These are phyloP conservation scores for Clarias macrocephalus DNA, from an alignment of 2,113 vertebrate genomes.

Conservation along the genomic window DNA sequence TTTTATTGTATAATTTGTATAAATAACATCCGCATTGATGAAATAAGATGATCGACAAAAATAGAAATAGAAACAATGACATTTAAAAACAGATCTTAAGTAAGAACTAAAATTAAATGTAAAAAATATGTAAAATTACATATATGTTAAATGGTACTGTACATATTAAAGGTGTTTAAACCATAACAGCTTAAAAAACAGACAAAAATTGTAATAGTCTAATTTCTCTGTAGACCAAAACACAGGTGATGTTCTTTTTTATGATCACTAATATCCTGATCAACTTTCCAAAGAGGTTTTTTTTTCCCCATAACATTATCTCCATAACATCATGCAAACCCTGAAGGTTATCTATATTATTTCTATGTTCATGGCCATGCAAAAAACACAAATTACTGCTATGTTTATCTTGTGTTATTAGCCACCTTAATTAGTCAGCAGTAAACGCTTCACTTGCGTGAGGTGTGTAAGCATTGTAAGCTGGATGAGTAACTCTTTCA, in stretches of 20 bases:
- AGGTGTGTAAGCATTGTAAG: not conserved
- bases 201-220: too few relatives aligned
- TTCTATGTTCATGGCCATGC: not conserved
- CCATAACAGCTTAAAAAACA: not conserved
- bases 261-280: not conserved
- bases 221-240: not conserved
- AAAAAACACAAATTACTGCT: not conserved
- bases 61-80: not conserved
- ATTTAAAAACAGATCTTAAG: not conserved
- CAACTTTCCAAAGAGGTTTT: not conserved
- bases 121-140: not conserved
- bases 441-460: not conserved
- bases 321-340: not conserved
- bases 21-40: not conserved
- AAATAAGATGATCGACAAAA: not conserved
- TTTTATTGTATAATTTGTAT: not conserved
- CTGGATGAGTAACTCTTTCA: not conserved
- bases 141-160: not conserved
- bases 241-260: not conserved
- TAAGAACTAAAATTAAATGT: not conserved
- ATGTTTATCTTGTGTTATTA: not conserved
- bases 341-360: not conserved
- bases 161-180: not conserved
- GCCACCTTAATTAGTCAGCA: not conserved
- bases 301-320: constrained; percentile 1